Conservation (phyloP, 1,140 invertebrate genomes). For the Myzus persicae region DNA sequence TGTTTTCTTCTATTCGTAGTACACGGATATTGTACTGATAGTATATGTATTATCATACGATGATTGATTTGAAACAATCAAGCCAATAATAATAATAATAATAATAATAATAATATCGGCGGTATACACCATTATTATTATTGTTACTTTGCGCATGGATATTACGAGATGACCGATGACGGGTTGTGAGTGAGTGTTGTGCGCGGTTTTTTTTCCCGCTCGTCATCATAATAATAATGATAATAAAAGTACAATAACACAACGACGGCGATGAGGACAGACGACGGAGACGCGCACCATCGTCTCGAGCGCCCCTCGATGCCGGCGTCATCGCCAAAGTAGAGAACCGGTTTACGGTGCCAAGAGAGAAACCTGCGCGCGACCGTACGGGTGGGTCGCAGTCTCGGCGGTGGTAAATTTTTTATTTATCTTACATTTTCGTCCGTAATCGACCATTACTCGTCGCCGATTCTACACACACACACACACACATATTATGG, state of each 20-base stretch:
- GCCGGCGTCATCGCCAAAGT: neutral
- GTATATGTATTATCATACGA: no score
- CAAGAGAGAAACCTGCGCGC: conserved; percentile 17
- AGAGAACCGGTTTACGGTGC: conserved; percentile 16
- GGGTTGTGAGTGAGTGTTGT: neutral
- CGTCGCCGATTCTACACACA: neutral
- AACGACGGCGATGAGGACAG: neutral
- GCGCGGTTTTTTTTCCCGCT: neutral
- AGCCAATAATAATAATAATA: no score
- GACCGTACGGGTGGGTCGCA: neutral
- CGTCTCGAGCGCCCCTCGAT: neutral
- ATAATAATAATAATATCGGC: no score
- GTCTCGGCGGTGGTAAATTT: neutral
- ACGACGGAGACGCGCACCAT: neutral
- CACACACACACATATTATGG: neutral
- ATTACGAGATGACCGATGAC: neutral
- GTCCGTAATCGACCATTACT: conserved; percentile 20
- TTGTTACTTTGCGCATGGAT: no score
- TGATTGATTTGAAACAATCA: no score
- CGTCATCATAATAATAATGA: neutral
- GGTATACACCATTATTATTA: no score
- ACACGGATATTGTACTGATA: no score
- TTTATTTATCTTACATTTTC: conserved; percentile 16
- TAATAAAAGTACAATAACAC: neutral
- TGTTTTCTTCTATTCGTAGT: no score